A percentile compares a stretch with the other conserved stretches of the same genome.
Evolutionary conservation across 2,888 invertebrate genomes (phyloP).

Genomic region (Halocaridina rubra): DNA sequence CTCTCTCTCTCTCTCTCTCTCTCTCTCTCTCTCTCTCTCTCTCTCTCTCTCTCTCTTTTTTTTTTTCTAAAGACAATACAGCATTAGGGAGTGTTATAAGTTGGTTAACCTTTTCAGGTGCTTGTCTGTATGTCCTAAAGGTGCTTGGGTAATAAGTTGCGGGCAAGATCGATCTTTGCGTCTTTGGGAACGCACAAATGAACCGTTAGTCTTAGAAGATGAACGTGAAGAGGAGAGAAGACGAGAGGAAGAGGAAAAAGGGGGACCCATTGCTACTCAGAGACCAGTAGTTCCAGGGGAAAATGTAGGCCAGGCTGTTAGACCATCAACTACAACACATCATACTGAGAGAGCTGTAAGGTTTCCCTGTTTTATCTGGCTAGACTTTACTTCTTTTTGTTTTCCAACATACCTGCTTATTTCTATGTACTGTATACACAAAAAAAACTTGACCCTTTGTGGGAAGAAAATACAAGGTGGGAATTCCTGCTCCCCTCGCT

Average conservation of each 20-base stretch:
- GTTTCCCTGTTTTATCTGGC: no score
- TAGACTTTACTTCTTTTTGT: no score
- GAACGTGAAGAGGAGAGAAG: constrained; percentile 84
- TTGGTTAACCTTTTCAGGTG: constrained; percentile 72
- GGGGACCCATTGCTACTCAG: constrained; percentile 64
- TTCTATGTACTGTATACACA: no score
- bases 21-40: no score
- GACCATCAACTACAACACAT: constrained; percentile 89
- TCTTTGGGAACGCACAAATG: constrained; percentile 85
- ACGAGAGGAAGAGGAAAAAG: constrained; percentile 74
- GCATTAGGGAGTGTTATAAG: neutral
- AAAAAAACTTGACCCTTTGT: no score
- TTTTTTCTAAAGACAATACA: no score
- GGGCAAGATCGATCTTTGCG: constrained; percentile 90
- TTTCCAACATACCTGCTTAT: no score
- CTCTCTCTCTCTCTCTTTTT: no score
- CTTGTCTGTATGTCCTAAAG: constrained; percentile 79
- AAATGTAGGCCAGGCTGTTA: constrained; percentile 79
- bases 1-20: no score
- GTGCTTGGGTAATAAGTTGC: constrained; percentile 81
- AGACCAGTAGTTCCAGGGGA: constrained; percentile 65
- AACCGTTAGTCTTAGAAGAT: constrained; percentile 93
- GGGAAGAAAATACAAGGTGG: no score
- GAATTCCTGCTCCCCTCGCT: no score
- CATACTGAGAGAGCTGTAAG: constrained; percentile 88